These are phyloP conservation scores for Ennomos erosarius DNA, from an alignment of 2,888 invertebrate species.

Conservation along the genomic window DNA sequence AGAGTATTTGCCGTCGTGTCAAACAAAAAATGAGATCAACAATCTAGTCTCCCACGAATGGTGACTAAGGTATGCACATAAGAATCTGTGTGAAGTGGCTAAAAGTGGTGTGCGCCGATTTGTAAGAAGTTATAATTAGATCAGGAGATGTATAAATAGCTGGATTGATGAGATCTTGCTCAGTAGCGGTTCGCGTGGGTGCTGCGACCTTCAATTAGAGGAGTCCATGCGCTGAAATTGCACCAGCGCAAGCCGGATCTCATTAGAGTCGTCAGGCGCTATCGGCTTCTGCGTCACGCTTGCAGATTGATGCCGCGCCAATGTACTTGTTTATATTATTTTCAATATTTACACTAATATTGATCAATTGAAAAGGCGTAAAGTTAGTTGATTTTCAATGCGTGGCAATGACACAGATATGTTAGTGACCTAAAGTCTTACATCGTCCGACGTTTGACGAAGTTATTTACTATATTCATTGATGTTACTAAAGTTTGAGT, in stretches of 20 bases:
- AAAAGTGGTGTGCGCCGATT: slow-evolving; percentile 63
- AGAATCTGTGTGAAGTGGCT: slow-evolving; percentile 50
- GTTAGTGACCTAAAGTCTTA: neutral
- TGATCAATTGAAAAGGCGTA: slow-evolving; percentile 48
- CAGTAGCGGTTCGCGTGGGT: slow-evolving; percentile 63
- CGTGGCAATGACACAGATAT: slow-evolving; percentile 7
- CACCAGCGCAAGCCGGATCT: slow-evolving; percentile 60
- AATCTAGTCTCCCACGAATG: slow-evolving; percentile 42
- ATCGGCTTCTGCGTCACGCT: slow-evolving; percentile 47
- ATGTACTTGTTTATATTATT: slow-evolving; percentile 50
- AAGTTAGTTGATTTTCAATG: slow-evolving; percentile 2
- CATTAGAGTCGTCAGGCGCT: slow-evolving; percentile 43
- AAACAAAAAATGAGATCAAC: slow-evolving; percentile 41
- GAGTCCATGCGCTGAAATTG: slow-evolving; percentile 58
- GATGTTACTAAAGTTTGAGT: neutral
- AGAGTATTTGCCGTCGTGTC: slow-evolving; percentile 40
- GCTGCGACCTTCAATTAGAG: slow-evolving; percentile 71
- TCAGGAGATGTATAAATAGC: slow-evolving; percentile 66
- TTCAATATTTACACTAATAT: slow-evolving; percentile 45
- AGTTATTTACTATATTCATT: too few species aligned
- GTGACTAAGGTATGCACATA: slow-evolving; percentile 59
- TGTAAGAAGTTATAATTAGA: slow-evolving; percentile 70
- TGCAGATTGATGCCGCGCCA: slow-evolving; percentile 63
- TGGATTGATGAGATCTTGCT: slow-evolving; percentile 63
- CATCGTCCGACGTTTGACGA: neutral